phyloP scores from a whole-genome alignment of 2,113 vertebrate species.

The Ochotona curzoniae region DNA sequence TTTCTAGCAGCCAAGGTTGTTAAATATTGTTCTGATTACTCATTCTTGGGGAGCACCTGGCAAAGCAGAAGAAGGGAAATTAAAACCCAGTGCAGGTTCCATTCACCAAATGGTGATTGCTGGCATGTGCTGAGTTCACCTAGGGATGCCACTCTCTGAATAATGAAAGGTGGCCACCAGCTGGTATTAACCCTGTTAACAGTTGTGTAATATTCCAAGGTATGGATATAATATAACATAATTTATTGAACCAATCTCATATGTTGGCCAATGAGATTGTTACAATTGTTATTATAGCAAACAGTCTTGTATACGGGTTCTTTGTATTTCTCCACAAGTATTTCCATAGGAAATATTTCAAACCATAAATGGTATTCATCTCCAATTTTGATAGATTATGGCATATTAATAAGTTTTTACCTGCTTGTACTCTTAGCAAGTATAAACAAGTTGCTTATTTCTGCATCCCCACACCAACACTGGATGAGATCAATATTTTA shows the following conservation, averaged over 20 bases:
- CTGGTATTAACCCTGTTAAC: background rate
- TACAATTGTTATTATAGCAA: background rate
- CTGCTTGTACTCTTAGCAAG: background rate
- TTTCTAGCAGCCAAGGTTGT: background rate
- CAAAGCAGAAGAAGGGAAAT: background rate
- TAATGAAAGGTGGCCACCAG: background rate
- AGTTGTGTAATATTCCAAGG: background rate
- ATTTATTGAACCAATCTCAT: background rate
- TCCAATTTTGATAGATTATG: constrained; percentile 14
- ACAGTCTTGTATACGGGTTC: background rate
- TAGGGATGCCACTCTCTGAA: background rate
- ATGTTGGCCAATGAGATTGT: background rate
- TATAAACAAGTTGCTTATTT: constrained; percentile 56
- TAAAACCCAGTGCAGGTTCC: background rate
- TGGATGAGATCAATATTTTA: constrained; percentile 72
- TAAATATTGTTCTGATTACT: background rate
- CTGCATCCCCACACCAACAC: constrained; percentile 27
- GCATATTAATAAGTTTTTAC: constrained; percentile 9
- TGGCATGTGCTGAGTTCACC: background rate
- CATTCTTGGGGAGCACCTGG: background rate
- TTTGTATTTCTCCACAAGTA: background rate
- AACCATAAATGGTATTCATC: background rate
- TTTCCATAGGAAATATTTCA: background rate
- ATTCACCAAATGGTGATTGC: background rate
- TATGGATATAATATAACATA: background rate